Evolutionary conservation across 2,888 invertebrate genomes (phyloP), one percentile per base, ranked within the genome.

Genomic region (Phragmatobia fuliginosa): DNA sequence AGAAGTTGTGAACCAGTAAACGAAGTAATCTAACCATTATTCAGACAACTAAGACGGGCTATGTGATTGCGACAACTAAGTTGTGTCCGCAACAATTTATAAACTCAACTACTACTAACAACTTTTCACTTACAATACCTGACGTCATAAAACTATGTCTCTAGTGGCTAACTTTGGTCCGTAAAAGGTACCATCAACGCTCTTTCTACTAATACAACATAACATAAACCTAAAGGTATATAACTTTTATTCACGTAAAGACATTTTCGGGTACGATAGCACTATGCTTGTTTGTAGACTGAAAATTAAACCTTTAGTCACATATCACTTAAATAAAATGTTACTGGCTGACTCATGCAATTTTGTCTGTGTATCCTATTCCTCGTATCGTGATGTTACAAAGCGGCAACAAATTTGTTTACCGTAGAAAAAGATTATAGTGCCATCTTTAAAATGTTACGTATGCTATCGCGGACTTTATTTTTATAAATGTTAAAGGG

Each of bases 1-100:
- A 75, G 78, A 78, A 71, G 60, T 75, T 56, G 64, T 38, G 38
- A 52, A 71, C 64, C 8, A 62, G 64, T 70, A 70, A 80, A 77
- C 71, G 70, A 80, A 77, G 74, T 80, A 80, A 79, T 79, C 71
- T 71, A 65, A 62, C 61, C 78, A 79, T 84, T 81, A 81, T 78
- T 84, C 75, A 78, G 76, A 66, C 68, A 68, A 74, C 66, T 77
- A 73, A 77, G 67, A 70, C 64, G 52, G 68, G 71, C 76, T 71
- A 75, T 78, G 71, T 77, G 73, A 79, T 79, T 77, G 71, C 72
- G 59, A 41, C 36, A 75, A 72, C 72, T 71, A 70, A 72, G 70
- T 77, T 73, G 61, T 58, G 62, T 63, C 70, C 56, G 58, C 68
- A 49, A 76, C 69, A 33, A 76, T 77, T 79, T 72, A 77, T 75